A percentile compares a stretch with the other conserved stretches of the same genome.
phyloP scores from a whole-genome alignment of 2,888 invertebrate genomes.

The Mythimna impura region DNA sequence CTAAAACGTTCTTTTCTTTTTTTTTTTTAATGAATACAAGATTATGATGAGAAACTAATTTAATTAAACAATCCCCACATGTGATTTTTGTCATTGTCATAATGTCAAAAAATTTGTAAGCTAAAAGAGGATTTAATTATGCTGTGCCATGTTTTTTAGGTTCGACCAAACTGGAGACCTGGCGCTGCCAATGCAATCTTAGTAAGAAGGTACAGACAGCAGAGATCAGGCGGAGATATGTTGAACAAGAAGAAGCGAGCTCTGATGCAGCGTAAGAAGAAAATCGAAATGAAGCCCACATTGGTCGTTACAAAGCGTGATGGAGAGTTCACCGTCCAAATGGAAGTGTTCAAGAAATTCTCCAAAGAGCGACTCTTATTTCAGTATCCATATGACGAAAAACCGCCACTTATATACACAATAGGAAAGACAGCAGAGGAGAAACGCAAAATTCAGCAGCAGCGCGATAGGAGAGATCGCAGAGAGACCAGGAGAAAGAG shows the following conservation, averaged over 20 bases:
- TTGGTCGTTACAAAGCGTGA: conserved; percentile 81
- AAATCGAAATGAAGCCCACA: conserved; percentile 84
- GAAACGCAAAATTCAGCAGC: conserved; percentile 78
- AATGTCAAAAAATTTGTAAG: not conserved
- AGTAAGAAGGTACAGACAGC: conserved; percentile 80
- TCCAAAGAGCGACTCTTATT: conserved; percentile 83
- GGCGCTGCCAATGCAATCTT: conserved; percentile 84
- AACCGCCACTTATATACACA: conserved; percentile 81
- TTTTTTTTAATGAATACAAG: too few relatives aligned
- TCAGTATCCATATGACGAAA: conserved; percentile 87
- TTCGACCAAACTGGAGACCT: conserved; percentile 85
- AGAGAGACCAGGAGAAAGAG: conserved; percentile 85
- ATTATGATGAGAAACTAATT: too few relatives aligned
- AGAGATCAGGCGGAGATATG: conserved; percentile 80
- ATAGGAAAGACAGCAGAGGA: conserved; percentile 86
- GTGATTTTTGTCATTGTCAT: not conserved
- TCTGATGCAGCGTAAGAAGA: conserved; percentile 82
- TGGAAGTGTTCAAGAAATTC: conserved; percentile 87
- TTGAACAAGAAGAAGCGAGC: conserved; percentile 85
- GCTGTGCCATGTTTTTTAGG: conserved; percentile 69
- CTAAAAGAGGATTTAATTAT: not conserved
- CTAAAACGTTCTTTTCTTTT: too few relatives aligned
- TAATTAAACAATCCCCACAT: too few relatives aligned
- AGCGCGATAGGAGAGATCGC: conserved; percentile 82
- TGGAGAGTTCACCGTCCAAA: conserved; percentile 85